phyloP scores from a whole-genome alignment of 2,113 vertebrate genomes.

The Thunnus thynnus region DNA sequence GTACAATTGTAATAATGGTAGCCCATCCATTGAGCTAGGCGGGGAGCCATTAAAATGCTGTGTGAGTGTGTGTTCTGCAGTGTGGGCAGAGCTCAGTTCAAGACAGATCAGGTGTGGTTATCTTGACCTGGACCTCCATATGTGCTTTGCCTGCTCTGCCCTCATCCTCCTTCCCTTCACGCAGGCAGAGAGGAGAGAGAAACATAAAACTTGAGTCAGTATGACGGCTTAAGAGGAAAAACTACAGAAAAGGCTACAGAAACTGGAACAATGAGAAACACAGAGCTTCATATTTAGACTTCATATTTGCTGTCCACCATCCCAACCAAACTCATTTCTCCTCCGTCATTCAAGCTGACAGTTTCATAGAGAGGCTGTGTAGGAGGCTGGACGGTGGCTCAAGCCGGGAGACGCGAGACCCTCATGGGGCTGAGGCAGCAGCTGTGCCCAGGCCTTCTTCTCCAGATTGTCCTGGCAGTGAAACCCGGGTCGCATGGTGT shows the following conservation, averaged over 20 bases:
- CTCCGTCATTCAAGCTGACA: conserved; percentile 48
- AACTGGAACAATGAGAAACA: not conserved
- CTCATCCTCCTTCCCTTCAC: conserved; percentile 35
- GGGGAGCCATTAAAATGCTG: conserved; percentile 71
- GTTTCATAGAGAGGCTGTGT: conserved; percentile 52
- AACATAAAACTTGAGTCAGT: conserved; percentile 1
- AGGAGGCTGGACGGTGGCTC: conserved; percentile 40
- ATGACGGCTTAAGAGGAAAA: not conserved
- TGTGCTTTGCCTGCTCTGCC: conserved; percentile 48
- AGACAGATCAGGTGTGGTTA: conserved; percentile 65
- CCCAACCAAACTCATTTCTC: not conserved
- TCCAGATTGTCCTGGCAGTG: conserved; percentile 71
- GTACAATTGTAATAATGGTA: conserved; percentile 60
- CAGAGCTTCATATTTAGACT: not conserved
- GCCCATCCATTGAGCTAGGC: conserved; percentile 55
- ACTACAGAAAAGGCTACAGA: conserved; percentile 8
- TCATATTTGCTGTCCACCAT: not conserved
- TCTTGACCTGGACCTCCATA: conserved; percentile 70
- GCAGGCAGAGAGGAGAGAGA: not conserved
- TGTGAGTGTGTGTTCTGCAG: conserved; percentile 60
- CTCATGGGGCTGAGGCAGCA: conserved; percentile 69
- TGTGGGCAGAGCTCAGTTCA: conserved; percentile 57
- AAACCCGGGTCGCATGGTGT: conserved; percentile 48
- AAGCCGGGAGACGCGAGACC: conserved; percentile 33
- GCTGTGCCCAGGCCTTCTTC: conserved; percentile 72